These are phyloP conservation scores for Chaenocephalus aceratus DNA, from an alignment of 2,113 vertebrate genomes.

Conservation along the genomic window DNA sequence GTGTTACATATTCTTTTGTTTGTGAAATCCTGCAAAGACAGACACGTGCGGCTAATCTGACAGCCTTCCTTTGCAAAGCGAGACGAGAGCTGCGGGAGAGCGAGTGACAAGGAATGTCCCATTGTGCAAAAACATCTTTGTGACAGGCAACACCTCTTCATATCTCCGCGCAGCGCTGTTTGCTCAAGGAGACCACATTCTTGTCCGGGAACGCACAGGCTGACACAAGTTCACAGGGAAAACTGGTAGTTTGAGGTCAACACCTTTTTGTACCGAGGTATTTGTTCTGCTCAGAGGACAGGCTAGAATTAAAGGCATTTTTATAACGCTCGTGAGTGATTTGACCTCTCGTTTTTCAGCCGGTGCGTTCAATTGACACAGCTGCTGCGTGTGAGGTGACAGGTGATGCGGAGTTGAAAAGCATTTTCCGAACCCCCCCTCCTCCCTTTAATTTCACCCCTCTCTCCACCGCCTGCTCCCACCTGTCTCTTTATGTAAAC, in stretches of 20 bases:
- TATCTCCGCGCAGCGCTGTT: constrained; percentile 33
- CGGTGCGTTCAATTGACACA: constrained; percentile 61
- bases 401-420: constrained; percentile 71
- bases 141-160: constrained; percentile 46
- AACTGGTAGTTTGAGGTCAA: constrained; percentile 55
- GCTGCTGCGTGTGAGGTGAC: constrained; percentile 70
- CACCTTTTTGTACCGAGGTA: constrained; percentile 51
- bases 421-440: constrained; percentile 59
- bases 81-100: neutral
- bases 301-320: constrained; percentile 55
- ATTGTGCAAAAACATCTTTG: constrained; percentile 54
- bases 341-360: constrained; percentile 62
- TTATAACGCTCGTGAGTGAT: constrained; percentile 54
- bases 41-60: constrained; percentile 45
- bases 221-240: constrained; percentile 47
- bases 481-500: constrained; percentile 66
- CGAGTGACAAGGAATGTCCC: constrained; percentile 50
- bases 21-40: constrained; percentile 36
- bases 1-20: constrained; percentile 4
- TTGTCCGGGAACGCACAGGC: constrained; percentile 26
- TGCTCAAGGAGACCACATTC: constrained; percentile 49
- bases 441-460: constrained; percentile 2
- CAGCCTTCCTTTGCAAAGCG: constrained; percentile 25
- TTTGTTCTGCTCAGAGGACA: constrained; percentile 13
- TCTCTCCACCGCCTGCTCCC: constrained; percentile 32